These are phyloP conservation scores for Creontiades dilutus DNA, from an alignment of 2,888 invertebrate species.

Conservation along the genomic window DNA sequence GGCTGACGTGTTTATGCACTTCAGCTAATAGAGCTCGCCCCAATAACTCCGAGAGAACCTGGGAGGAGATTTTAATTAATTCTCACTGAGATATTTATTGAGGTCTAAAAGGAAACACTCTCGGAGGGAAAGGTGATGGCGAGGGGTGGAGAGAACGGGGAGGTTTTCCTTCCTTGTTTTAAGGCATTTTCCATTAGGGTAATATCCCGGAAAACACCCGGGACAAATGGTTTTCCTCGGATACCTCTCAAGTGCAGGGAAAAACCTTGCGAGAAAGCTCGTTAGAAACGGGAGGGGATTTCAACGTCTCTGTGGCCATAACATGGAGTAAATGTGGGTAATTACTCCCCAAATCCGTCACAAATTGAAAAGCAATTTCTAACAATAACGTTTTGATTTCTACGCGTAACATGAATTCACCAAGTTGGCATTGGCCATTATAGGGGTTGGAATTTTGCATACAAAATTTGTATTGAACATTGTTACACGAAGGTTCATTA, in stretches of 20 bases:
- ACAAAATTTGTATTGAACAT: too few relatives aligned
- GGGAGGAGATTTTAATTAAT: constrained; percentile 71
- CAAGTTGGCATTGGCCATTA: too few relatives aligned
- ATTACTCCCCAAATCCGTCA: too few relatives aligned
- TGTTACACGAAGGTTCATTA: too few relatives aligned
- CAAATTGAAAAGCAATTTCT: too few relatives aligned
- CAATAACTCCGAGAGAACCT: constrained; percentile 67
- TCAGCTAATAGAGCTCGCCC: constrained; percentile 64
- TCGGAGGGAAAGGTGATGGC: not conserved
- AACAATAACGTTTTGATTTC: too few relatives aligned
- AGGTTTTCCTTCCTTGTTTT: constrained; percentile 65
- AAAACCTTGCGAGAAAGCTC: not conserved
- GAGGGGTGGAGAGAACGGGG: not conserved
- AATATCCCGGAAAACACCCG: constrained; percentile 67
- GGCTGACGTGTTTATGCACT: constrained; percentile 70
- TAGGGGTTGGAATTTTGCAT: too few relatives aligned
- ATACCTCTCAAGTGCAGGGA: constrained; percentile 51
- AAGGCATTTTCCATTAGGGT: constrained; percentile 70
- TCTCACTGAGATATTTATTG: constrained; percentile 69
- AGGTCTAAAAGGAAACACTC: constrained; percentile 68
- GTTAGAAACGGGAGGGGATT: not conserved
- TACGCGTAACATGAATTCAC: too few relatives aligned
- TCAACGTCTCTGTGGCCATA: not conserved
- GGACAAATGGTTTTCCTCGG: constrained; percentile 61
- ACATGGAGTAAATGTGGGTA: too few relatives aligned